A percentile compares a stretch with the other conserved stretches of the same genome.
Conservation (phyloP, 2,797 vertebrate species). For the Enteromius thamalakanensis region DNA sequence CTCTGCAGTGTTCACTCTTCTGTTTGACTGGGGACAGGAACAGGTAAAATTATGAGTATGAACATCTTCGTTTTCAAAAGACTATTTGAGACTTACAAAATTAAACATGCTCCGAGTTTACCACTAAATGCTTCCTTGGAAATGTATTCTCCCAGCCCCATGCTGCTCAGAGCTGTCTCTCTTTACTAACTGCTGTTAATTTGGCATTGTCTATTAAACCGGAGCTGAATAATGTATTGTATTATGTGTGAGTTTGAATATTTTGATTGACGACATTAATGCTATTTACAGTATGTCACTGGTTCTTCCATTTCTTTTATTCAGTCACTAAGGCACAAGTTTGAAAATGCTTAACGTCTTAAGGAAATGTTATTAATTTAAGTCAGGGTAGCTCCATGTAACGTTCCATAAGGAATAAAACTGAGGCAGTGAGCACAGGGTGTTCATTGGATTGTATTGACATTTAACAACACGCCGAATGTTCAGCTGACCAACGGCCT, state of each 20-base stretch:
- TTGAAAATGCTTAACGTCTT: neutral
- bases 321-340: neutral
- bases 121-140: neutral
- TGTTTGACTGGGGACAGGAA: slow-evolving; percentile 25
- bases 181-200: slow-evolving; percentile 15
- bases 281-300: neutral
- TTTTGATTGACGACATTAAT: neutral
- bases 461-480: neutral
- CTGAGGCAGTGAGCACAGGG: neutral
- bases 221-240: neutral
- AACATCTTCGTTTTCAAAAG: slow-evolving; percentile 12
- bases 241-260: neutral
- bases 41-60: neutral
- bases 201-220: slow-evolving; percentile 2
- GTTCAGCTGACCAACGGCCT: neutral
- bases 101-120: slow-evolving; percentile 19
- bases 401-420: neutral
- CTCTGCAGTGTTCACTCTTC: slow-evolving; percentile 22
- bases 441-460: neutral
- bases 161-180: neutral
- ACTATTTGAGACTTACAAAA: slow-evolving; percentile 9
- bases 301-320: neutral
- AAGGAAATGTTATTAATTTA: neutral
- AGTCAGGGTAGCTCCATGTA: neutral
- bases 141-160: neutral